A percentile compares a stretch with the other conserved stretches of the same genome.
Conservation (phyloP, 2,113 vertebrate genomes). For the Nestor notabilis region DNA sequence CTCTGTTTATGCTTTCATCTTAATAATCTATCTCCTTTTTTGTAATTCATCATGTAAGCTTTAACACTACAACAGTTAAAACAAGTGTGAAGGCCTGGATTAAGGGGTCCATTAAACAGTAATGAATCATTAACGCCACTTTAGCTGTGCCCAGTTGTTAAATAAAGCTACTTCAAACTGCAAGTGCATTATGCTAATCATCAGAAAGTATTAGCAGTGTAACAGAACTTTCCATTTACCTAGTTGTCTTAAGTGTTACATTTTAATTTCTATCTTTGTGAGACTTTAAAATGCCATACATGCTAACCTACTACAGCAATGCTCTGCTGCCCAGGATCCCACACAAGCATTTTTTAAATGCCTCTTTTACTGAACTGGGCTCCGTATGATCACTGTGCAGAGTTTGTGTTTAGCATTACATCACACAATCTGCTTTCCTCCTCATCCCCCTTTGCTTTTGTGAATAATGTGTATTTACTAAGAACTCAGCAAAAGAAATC, state of each 20-base stretch:
- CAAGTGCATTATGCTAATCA: background rate
- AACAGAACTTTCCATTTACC: background rate
- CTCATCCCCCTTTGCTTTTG: background rate
- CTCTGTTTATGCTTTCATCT: background rate
- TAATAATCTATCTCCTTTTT: background rate
- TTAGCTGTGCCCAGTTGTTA: background rate
- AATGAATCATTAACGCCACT: background rate
- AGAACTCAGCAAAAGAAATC: background rate
- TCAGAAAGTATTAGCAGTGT: background rate
- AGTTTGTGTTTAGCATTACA: background rate
- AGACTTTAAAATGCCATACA: background rate
- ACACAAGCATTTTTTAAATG: background rate
- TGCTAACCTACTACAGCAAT: background rate
- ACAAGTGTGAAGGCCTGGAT: background rate
- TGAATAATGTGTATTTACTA: background rate
- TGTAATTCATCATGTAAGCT: background rate
- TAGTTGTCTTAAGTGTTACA: background rate
- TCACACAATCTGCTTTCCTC: background rate
- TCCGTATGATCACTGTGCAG: background rate
- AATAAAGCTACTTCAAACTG: background rate
- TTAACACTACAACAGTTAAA: background rate
- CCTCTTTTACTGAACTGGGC: background rate
- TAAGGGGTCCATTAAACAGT: constrained; percentile 20
- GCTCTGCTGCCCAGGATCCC: background rate
- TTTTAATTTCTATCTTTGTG: background rate